Conservation (phyloP, 53 echinoderm and acorn worm genomes). For the Actinopyga echinites region DNA sequence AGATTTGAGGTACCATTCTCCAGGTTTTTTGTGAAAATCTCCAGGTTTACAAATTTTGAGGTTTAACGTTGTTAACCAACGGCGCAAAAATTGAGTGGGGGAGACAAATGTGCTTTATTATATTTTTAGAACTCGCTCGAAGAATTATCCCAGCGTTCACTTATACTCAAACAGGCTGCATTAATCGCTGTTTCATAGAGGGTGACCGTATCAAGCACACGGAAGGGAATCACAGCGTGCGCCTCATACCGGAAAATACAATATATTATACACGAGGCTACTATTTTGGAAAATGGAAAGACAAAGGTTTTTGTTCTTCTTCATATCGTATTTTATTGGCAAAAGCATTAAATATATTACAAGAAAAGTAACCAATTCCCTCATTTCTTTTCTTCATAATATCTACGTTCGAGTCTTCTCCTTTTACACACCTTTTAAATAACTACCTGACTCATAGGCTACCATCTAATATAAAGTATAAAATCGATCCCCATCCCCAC, state of each 20-base stretch:
- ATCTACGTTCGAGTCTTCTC: too few species aligned
- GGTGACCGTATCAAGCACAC: background rate
- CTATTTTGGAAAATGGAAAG: background rate
- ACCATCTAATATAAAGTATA: too few species aligned
- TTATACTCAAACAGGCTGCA: background rate
- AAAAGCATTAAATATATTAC: background rate
- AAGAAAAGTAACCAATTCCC: too few species aligned
- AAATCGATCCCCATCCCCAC: too few species aligned
- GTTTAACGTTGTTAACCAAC: background rate
- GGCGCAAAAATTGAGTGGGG: background rate
- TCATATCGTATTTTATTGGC: background rate
- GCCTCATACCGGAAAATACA: background rate
- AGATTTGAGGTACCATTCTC: too few species aligned
- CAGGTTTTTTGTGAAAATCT: too few species aligned
- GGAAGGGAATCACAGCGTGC: too few species aligned
- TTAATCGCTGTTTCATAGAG: background rate
- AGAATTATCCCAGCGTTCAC: background rate
- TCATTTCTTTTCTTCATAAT: too few species aligned
- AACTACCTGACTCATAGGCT: too few species aligned
- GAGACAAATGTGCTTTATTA: background rate
- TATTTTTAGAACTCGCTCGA: background rate
- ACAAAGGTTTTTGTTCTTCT: background rate
- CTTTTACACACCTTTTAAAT: too few species aligned
- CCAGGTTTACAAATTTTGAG: too few species aligned
- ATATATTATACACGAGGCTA: background rate